Percentiles rank a stretch among this genome's conserved stretches.
These are phyloP conservation scores for Arctopsyche grandis DNA, from an alignment of 1,140 invertebrate species.

Conservation along the genomic window DNA sequence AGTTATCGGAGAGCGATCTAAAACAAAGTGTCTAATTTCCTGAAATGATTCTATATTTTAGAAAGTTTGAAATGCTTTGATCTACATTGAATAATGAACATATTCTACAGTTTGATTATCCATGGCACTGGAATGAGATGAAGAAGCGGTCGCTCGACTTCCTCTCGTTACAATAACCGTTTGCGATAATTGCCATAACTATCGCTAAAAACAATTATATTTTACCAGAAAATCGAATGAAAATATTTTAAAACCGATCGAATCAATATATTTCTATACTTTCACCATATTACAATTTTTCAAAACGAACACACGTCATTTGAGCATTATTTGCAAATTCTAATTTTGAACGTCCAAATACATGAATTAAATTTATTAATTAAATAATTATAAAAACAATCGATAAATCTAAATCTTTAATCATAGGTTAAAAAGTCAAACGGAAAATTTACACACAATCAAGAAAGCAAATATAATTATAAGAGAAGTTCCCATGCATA, in stretches of 20 bases:
- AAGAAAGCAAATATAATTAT: neutral
- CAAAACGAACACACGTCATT: too few species aligned
- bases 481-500: neutral
- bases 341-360: neutral
- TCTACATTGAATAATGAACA: too few species aligned
- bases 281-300: too few species aligned
- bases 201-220: too few species aligned
- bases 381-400: neutral
- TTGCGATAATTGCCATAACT: too few species aligned
- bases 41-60: too few species aligned
- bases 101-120: too few species aligned
- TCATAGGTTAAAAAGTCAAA: neutral
- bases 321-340: too few species aligned
- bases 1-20: too few species aligned
- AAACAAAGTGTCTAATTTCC: too few species aligned
- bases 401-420: neutral
- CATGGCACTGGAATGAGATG: too few species aligned
- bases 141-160: neutral
- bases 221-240: neutral
- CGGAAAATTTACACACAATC: neutral
- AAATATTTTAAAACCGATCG: neutral
- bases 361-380: neutral
- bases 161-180: neutral
- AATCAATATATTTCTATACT: neutral
- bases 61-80: too few species aligned